These are phyloP conservation scores for Allobates femoralis DNA, from an alignment of 2,797 vertebrate genomes.

Conservation along the genomic window DNA sequence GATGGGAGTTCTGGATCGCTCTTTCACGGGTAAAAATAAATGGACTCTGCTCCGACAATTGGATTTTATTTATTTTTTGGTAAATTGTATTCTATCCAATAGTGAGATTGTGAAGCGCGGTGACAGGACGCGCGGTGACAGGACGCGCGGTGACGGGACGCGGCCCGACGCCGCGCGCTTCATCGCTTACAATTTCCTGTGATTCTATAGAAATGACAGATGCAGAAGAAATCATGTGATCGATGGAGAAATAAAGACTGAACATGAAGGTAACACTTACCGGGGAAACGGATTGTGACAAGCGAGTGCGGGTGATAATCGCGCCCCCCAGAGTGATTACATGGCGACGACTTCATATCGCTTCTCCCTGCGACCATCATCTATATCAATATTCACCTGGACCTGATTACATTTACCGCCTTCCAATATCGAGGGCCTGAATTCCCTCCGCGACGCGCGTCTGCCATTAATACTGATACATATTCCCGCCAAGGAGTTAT, in stretches of 20 bases:
- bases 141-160: background rate
- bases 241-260: slow-evolving; percentile 28
- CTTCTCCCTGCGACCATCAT: slow-evolving; percentile 16
- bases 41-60: slow-evolving; percentile 64
- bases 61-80: slow-evolving; percentile 64
- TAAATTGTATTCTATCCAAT: slow-evolving; percentile 62
- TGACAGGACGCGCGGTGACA: slow-evolving; percentile 1
- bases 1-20: slow-evolving; percentile 70
- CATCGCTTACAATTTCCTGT: background rate
- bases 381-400: slow-evolving; percentile 45
- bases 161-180: background rate
- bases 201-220: slow-evolving; percentile 43
- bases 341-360: background rate
- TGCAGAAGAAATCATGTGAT: slow-evolving; percentile 5
- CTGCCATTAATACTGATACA: slow-evolving; percentile 22
- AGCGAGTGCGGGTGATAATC: background rate
- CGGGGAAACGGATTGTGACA: slow-evolving; percentile 20
- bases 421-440: slow-evolving; percentile 14
- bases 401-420: slow-evolving; percentile 38
- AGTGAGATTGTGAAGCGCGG: background rate
- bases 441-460: slow-evolving; percentile 12
- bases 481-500: slow-evolving; percentile 7
- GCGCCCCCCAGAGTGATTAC: slow-evolving; percentile 9
- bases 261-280: slow-evolving; percentile 10
- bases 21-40: slow-evolving; percentile 70